A percentile compares a stretch with the other conserved stretches of the same genome.
These are phyloP conservation scores for Proterorhinus semilunaris DNA, from an alignment of 2,113 vertebrate genomes.

Conservation along the genomic window DNA sequence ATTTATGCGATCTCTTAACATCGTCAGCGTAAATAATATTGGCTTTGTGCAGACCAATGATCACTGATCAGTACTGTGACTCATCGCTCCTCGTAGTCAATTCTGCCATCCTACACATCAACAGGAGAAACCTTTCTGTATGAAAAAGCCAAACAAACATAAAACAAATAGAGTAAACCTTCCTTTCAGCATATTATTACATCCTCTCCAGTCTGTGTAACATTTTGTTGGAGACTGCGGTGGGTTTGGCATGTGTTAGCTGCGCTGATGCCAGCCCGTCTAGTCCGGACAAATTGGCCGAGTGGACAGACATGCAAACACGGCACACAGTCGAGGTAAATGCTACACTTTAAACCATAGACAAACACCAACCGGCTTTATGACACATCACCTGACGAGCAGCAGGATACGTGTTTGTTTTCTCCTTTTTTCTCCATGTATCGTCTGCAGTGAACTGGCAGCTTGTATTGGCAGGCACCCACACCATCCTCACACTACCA, in stretches of 20 bases:
- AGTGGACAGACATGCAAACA: slow-evolving; percentile 35
- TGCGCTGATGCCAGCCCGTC: slow-evolving; percentile 48
- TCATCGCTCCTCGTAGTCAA: background rate
- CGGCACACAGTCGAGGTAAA: slow-evolving; percentile 22
- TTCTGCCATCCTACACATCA: background rate
- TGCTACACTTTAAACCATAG: slow-evolving; percentile 18
- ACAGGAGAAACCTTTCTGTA: background rate
- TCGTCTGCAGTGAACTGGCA: background rate
- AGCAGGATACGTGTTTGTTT: background rate
- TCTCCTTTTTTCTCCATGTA: background rate
- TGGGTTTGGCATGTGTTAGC: slow-evolving; percentile 43
- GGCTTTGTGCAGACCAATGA: background rate
- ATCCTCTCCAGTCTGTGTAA: slow-evolving; percentile 12
- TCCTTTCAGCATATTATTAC: slow-evolving; percentile 13
- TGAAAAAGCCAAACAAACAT: background rate
- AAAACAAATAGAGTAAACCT: accelerated
- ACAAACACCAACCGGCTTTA: slow-evolving; percentile 15
- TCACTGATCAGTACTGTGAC: slow-evolving; percentile 4
- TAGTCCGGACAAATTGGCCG: slow-evolving; percentile 47
- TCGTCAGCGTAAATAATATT: slow-evolving; percentile 3
- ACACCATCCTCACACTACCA: background rate
- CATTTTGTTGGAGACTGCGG: slow-evolving; percentile 23
- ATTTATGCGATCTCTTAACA: too few relatives aligned
- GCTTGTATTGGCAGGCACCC: background rate
- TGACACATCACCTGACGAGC: background rate